Conservation (phyloP, 2,888 invertebrate species). For the Ectropis crepuscularia region DNA sequence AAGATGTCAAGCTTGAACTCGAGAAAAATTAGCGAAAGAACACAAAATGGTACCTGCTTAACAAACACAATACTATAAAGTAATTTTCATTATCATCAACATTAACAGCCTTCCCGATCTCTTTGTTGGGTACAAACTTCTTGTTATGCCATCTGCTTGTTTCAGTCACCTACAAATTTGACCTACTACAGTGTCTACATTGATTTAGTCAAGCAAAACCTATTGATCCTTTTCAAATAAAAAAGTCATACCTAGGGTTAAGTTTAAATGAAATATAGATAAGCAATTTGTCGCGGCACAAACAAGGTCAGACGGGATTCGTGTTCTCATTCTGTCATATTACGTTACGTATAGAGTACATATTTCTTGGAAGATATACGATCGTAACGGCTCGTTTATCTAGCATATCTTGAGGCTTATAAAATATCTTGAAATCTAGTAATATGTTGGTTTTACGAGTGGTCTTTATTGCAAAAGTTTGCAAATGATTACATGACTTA, state of each 20-base stretch:
- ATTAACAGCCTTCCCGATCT: no score
- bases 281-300: slow-evolving; percentile 33
- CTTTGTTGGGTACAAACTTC: no score
- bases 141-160: no score
- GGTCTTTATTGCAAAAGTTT: no score
- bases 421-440: not conserved
- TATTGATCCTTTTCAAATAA: slow-evolving; percentile 20
- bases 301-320: slow-evolving; percentile 19
- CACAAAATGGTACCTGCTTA: no score
- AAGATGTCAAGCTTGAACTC: no score
- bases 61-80: no score
- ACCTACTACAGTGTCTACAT: no score
- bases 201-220: not conserved
- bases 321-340: slow-evolving; percentile 29
- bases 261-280: slow-evolving; percentile 40
- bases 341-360: slow-evolving; percentile 11
- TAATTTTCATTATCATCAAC: no score
- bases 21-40: no score
- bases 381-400: slow-evolving; percentile 13
- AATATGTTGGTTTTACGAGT: not conserved
- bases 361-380: slow-evolving; percentile 17
- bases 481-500: no score
- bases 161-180: no score
- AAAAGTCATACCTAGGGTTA: slow-evolving; percentile 32
- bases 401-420: slow-evolving; percentile 9